Evolutionary conservation across 2,888 invertebrate genomes (phyloP), one percentile per base, ranked within the genome.

Genomic region (Monochamus alternatus): DNA sequence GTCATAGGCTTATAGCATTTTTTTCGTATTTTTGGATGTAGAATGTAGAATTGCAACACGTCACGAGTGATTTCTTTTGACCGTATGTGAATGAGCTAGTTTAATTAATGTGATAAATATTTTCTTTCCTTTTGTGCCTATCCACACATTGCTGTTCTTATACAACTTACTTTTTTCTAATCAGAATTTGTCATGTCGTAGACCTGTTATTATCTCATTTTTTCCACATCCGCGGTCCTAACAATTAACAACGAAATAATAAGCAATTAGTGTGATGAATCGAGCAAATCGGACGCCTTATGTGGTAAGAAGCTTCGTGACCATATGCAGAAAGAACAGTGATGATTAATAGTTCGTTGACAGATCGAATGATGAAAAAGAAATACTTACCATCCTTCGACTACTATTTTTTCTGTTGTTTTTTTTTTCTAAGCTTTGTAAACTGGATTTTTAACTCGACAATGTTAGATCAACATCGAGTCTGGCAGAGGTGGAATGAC

Each of bases 291-390:
- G 22, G 51, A 66, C 51, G 51, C 66, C 32, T 66, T 66, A 66
- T 32, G n/a, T 9, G 43, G 8, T 38, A 22, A 22, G 43, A 63
- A 32, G 30, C 9, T 31, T 3, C 52, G 7, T 32, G n/a, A 14
- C 66, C 66, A 66, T 66, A 66, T 66, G 66, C 32, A 66, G 31
- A 51, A 51, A 22, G 22, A 65, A 52, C 52, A 66, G 52, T 66
- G 30, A 66, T 66, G 66, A 66, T 66, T 51, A 55, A 66, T 66
- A 32, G 55, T 66, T 32, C 52, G 52, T 55, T n/a, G 66, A 32
- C 55, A 66, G 52, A 66, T 66, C 30, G 9, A 55, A 66, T 66
- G 55, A 12, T 32, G 38, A 66, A 55, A 7, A 32, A 38, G 32
- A 66, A 38, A 38, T 38, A 38, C 5, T 38, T 38, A 38, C 38